A percentile compares a stretch with the other conserved stretches of the same genome.
Evolutionary conservation across 2,888 invertebrate species (phyloP).

Genomic region (Campoletis raptor): DNA sequence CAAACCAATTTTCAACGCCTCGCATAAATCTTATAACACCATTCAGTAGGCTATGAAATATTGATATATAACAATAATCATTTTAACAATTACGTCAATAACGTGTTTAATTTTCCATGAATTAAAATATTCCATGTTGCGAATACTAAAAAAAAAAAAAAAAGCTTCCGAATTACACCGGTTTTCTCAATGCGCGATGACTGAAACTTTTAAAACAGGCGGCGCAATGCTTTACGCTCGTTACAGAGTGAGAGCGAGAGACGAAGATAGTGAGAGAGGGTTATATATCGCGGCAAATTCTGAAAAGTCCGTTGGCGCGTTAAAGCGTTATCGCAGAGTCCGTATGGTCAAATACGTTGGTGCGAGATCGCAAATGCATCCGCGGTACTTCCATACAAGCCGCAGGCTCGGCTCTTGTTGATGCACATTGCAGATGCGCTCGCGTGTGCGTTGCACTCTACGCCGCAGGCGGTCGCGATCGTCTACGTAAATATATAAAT

Average conservation of each 20-base stretch:
- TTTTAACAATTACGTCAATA: not conserved
- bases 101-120: not conserved
- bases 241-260: slow-evolving; percentile 20
- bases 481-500: slow-evolving; percentile 52
- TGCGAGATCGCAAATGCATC: slow-evolving; percentile 54
- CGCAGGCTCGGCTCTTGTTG: slow-evolving; percentile 61
- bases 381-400: slow-evolving; percentile 46
- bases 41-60: not conserved
- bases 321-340: slow-evolving; percentile 67
- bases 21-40: not conserved
- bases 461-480: slow-evolving; percentile 66
- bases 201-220: slow-evolving; percentile 38
- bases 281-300: slow-evolving; percentile 46
- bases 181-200: not conserved
- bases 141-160: not conserved
- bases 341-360: slow-evolving; percentile 56
- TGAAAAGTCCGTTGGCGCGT: slow-evolving; percentile 64
- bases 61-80: too few relatives aligned
- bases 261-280: slow-evolving; percentile 37
- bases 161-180: not conserved
- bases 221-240: slow-evolving; percentile 31
- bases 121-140: not conserved
- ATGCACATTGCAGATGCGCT: slow-evolving; percentile 73
- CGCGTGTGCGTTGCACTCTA: slow-evolving; percentile 66
- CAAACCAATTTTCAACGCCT: not conserved